Percentiles rank a stretch among this genome's conserved stretches.
Conservation (phyloP, 2,797 vertebrate genomes). For the Sebastolobus altivelis region DNA sequence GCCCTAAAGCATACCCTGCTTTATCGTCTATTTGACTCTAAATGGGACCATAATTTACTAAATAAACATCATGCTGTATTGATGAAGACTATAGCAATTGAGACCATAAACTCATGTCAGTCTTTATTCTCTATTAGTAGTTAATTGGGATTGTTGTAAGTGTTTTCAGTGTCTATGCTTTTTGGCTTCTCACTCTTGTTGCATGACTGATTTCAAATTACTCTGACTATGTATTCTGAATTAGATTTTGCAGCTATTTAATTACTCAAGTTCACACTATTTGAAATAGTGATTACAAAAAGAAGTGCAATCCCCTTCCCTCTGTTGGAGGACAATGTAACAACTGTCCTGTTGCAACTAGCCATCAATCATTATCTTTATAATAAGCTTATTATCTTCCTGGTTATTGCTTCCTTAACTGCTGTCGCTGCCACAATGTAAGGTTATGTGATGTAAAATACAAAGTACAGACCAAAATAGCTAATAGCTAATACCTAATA, state of each 20-base stretch:
- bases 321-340: background rate
- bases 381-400: constrained; percentile 24
- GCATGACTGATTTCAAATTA: background rate
- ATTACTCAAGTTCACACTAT: background rate
- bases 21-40: too few relatives aligned
- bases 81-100: too few relatives aligned
- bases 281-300: background rate
- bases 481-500: background rate
- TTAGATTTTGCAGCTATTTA: background rate
- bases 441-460: constrained; percentile 8
- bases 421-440: background rate
- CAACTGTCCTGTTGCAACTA: background rate
- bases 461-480: constrained; percentile 30
- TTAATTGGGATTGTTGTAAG: background rate
- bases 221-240: background rate
- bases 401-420: constrained; percentile 8
- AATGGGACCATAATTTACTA: too few relatives aligned
- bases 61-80: too few relatives aligned
- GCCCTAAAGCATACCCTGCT: too few relatives aligned
- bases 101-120: too few relatives aligned
- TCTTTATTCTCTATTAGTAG: background rate
- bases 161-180: background rate
- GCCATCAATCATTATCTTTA: constrained; percentile 9
- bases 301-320: background rate
- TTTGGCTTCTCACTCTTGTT: background rate